Conservation (phyloP, 2,113 vertebrate genomes). For the Peromyscus leucopus region DNA sequence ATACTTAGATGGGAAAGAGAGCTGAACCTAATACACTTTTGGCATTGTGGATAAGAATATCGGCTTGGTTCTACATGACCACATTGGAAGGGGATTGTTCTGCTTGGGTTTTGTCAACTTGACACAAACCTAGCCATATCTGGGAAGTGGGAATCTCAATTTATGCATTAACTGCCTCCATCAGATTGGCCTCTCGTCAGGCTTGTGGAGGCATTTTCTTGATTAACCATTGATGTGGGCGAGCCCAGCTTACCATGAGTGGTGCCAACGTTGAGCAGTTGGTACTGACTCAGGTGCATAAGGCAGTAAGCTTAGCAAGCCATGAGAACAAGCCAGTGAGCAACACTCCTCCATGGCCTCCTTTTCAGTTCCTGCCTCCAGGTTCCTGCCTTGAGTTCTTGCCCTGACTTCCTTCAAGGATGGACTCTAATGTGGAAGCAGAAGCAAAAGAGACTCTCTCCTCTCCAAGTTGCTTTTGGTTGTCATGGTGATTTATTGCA, state of each 20-base stretch:
- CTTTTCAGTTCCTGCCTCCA: background rate
- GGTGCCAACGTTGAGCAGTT: background rate
- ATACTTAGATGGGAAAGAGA: no score
- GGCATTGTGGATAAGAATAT: background rate
- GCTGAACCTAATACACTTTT: background rate
- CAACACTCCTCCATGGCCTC: background rate
- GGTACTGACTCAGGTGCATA: background rate
- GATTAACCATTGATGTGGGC: background rate
- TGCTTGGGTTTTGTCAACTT: background rate
- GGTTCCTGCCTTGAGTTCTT: background rate
- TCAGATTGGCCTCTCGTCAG: background rate
- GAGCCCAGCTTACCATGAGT: no score
- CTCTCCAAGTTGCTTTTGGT: background rate
- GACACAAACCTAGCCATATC: background rate
- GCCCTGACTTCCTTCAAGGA: no score
- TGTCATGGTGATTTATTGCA: background rate
- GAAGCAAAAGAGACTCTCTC: background rate
- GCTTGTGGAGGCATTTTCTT: background rate
- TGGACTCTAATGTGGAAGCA: background rate
- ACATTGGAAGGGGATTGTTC: background rate
- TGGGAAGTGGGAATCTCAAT: background rate
- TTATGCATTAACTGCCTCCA: background rate
- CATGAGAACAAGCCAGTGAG: no score
- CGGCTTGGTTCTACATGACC: background rate
- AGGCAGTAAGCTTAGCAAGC: background rate